Conservation (phyloP, 2,113 vertebrate genomes). For the Pelecanoides urinatrix region DNA sequence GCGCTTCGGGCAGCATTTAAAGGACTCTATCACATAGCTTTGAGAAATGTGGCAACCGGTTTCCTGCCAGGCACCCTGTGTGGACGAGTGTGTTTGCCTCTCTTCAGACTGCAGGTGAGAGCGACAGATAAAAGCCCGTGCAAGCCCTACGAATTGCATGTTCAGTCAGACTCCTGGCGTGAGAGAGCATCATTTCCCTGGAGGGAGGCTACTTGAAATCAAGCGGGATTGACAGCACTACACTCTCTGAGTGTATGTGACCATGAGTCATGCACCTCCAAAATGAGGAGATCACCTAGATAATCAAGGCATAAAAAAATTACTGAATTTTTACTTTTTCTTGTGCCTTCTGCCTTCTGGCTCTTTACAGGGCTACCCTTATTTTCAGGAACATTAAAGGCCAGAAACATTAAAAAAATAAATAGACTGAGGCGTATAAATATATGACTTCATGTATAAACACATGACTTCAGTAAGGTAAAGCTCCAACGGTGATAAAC, state of each 20-base stretch:
- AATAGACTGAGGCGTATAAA: not conserved
- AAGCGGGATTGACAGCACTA: not conserved
- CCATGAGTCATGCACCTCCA: not conserved
- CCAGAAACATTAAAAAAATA: not conserved
- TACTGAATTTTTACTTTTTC: not conserved
- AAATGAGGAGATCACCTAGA: not conserved
- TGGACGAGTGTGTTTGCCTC: not conserved
- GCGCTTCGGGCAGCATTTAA: not conserved
- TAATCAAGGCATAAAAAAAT: not conserved
- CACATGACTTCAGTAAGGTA: not conserved
- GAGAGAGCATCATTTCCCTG: not conserved
- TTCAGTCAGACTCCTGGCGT: not conserved
- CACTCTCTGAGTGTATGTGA: not conserved
- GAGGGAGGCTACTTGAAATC: not conserved
- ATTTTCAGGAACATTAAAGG: not conserved
- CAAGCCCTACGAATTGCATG: fast-evolving
- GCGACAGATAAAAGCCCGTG: not conserved
- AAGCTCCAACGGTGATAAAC: not conserved
- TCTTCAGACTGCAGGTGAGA: not conserved
- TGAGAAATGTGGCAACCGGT: not conserved
- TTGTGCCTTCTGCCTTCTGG: not conserved
- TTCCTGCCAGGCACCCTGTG: not conserved
- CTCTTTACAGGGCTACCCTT: not conserved
- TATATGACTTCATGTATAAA: not conserved
- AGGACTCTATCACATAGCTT: not conserved